Evolutionary conservation across 1,140 invertebrate genomes (phyloP).

Genomic region (Zaprionus nigranus): DNA sequence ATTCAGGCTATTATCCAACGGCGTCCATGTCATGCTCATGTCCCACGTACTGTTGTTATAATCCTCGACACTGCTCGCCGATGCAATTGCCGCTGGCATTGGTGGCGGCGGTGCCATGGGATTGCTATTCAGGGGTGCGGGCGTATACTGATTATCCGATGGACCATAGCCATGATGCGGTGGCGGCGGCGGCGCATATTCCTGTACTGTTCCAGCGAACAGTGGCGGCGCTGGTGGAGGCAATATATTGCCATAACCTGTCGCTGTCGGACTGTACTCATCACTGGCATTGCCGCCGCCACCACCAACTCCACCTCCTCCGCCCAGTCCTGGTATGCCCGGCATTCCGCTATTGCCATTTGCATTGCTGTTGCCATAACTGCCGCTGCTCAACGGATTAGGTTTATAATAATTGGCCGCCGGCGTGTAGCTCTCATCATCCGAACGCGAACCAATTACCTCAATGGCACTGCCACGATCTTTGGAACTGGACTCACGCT

Average conservation of each 20-base stretch:
- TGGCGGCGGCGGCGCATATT: slow-evolving; percentile 69
- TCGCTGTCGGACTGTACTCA: slow-evolving; percentile 57
- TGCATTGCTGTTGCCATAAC: slow-evolving; percentile 45
- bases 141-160: slow-evolving; percentile 64
- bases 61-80: slow-evolving; percentile 42
- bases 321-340: slow-evolving; percentile 49
- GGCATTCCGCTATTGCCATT: slow-evolving; percentile 56
- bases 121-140: slow-evolving; percentile 81
- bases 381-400: slow-evolving; percentile 49
- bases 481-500: slow-evolving; percentile 63
- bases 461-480: slow-evolving; percentile 84
- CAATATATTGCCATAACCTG: slow-evolving; percentile 33
- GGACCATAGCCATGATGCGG: slow-evolving; percentile 54
- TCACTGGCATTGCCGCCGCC: slow-evolving; percentile 33
- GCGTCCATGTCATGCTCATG: slow-evolving; percentile 80
- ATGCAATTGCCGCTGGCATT: slow-evolving; percentile 85
- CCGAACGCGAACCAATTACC: slow-evolving; percentile 85
- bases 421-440: slow-evolving; percentile 76
- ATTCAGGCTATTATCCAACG: slow-evolving; percentile 67
- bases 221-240: slow-evolving; percentile 42
- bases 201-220: slow-evolving; percentile 22
- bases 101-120: slow-evolving; percentile 85
- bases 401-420: slow-evolving; percentile 71
- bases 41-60: slow-evolving; percentile 78
- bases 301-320: slow-evolving; percentile 18